Base-by-base conservation (phyloP, 2,797 vertebrate species). In the Diglossa cyanea region DNA sequence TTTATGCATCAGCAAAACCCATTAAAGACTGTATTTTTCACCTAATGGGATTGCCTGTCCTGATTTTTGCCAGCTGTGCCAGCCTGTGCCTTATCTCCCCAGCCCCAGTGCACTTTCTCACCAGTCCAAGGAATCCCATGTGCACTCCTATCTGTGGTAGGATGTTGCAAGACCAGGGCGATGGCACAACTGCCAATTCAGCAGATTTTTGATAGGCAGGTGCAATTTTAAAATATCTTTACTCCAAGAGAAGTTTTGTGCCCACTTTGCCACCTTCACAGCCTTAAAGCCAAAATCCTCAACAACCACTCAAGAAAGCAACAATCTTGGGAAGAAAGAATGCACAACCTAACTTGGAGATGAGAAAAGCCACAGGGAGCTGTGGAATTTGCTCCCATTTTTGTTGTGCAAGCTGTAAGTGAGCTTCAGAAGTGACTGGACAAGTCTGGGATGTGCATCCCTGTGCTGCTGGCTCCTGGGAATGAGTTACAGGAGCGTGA, bases 401-500 rank as follows among this genome's bases (percentile, higher is more conserved):
- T 25, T 77, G 35, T 8, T 55, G 8, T 12, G 6, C 62, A 79
- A 48, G 39, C 35, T n/a, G 3, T 9, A 24, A 47, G 13, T 1
- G 13, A 78, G 20, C 14, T 79, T 47, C 48, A 66, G 11, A 54
- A 37, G 25, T 0, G 5, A 44, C 11, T 35, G 35, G 25, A 40
- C 18, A 61, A 65, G 33, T 11, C 26, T 1, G 4, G 2, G 11
- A 50, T 0, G 0, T 31, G 6, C 0, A 3, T 44, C 6, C 18
- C 54, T 35, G 14, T 30, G 21, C 54, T 66, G 55, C 16, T 30
- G 55, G 57, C 42, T 50, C 21, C 42, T 53, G 42, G 70, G 65
- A 92, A 66, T 0, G 0, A 31, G n/a, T 18, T 58, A 40, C 2
- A 31, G 54, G 33, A 51, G 24, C 72, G 7, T 1, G 0, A 28